These are phyloP conservation scores for Trichacis sp. DNA, from an alignment of 2,888 invertebrate genomes.

Conservation along the genomic window DNA sequence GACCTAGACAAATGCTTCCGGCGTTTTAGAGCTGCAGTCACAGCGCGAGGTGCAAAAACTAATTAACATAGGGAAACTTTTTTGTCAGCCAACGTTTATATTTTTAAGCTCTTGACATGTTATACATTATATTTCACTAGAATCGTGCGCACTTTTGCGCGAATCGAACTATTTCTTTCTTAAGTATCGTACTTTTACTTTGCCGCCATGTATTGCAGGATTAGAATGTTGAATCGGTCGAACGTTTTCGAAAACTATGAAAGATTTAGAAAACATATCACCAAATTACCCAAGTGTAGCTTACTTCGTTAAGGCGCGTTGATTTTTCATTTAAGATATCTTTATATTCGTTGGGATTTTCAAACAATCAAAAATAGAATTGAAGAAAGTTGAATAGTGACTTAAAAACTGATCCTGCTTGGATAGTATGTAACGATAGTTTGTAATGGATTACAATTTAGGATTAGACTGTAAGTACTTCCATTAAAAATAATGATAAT, in stretches of 20 bases:
- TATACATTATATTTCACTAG: too few relatives aligned
- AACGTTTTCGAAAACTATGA: too few relatives aligned
- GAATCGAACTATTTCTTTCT: too few relatives aligned
- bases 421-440: conserved; percentile 40
- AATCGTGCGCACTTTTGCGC: too few relatives aligned
- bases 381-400: conserved; percentile 23
- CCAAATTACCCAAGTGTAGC: conserved; percentile 12
- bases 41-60: too few relatives aligned
- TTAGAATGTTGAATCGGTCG: neutral
- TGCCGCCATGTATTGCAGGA: neutral
- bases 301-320: neutral
- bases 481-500: conserved; percentile 14
- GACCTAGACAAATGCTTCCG: conserved; percentile 21
- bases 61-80: conserved; percentile 14
- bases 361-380: conserved; percentile 20
- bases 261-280: conserved; percentile 30
- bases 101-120: too few relatives aligned
- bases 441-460: conserved; percentile 41
- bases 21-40: too few relatives aligned
- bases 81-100: too few relatives aligned
- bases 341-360: neutral
- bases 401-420: conserved; percentile 35
- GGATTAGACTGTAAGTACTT: conserved; percentile 29
- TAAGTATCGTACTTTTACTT: too few relatives aligned
- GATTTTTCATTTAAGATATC: neutral